Evolutionary conservation across 2,888 invertebrate species (phyloP).

Genomic region (Euproctis similis): DNA sequence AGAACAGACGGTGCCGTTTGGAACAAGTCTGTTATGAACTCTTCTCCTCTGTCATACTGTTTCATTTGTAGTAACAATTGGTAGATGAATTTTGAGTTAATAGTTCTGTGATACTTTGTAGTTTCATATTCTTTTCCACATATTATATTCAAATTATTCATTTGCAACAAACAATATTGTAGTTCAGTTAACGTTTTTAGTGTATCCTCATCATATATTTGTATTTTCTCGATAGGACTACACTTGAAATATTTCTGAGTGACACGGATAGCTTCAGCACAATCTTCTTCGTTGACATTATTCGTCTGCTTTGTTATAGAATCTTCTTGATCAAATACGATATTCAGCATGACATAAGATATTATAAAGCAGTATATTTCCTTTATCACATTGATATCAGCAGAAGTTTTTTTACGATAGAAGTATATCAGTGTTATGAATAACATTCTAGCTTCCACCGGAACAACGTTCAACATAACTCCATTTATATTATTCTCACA

Average conservation of each 20-base stretch:
- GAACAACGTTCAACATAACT: conserved; percentile 14
- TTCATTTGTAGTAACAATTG: conserved; percentile 17
- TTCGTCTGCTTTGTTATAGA: neutral
- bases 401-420: conserved; percentile 16
- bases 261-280: too few species aligned
- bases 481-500: conserved; percentile 10
- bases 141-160: conserved; percentile 35
- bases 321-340: too few species aligned
- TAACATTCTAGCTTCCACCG: conserved; percentile 25
- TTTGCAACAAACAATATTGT: conserved; percentile 28
- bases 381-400: conserved; percentile 5
- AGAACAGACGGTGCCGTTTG: neutral
- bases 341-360: conserved; percentile 24
- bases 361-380: conserved; percentile 29
- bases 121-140: conserved; percentile 27
- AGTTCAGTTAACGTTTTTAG: conserved; percentile 27
- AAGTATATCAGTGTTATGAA: conserved; percentile 32
- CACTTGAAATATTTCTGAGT: conserved; percentile 15
- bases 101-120: conserved; percentile 23
- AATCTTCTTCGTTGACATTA: too few species aligned
- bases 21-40: neutral
- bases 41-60: neutral
- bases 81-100: conserved; percentile 32
- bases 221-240: conserved; percentile 3
- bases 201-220: conserved; percentile 17